A percentile compares a stretch with the other conserved stretches of the same genome.
Conservation (phyloP, 2,113 vertebrate species). For the Atractosteus spatula region DNA sequence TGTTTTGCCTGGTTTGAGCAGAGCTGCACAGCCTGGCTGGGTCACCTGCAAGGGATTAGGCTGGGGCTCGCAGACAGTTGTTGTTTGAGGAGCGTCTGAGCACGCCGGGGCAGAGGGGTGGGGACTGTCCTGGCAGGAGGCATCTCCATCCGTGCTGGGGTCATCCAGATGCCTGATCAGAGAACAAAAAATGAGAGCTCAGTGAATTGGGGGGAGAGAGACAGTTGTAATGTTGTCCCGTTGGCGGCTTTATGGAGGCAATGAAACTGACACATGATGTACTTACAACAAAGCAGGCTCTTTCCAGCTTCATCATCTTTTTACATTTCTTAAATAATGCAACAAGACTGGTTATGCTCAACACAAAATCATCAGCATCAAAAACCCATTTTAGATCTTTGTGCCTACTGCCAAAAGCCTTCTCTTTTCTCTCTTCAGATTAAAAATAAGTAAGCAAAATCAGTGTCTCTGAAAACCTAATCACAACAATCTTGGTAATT, state of each 20-base stretch:
- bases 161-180: slow-evolving; percentile 38
- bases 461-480: too few relatives aligned
- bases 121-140: slow-evolving; percentile 35
- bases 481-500: slow-evolving; percentile 28
- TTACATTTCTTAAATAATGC: too few relatives aligned
- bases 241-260: slow-evolving; percentile 10
- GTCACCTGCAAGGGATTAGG: slow-evolving; percentile 75
- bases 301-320: too few relatives aligned
- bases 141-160: slow-evolving; percentile 47
- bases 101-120: slow-evolving; percentile 30
- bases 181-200: slow-evolving; percentile 4
- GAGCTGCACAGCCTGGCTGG: slow-evolving; percentile 50
- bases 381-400: too few relatives aligned
- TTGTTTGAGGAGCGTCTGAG: slow-evolving; percentile 70
- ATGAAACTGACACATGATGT: neutral
- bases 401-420: too few relatives aligned
- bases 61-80: slow-evolving; percentile 56
- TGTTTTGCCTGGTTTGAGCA: slow-evolving; percentile 37
- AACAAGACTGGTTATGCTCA: too few relatives aligned
- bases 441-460: too few relatives aligned
- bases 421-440: too few relatives aligned
- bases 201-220: slow-evolving; percentile 3
- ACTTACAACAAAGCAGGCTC: too few relatives aligned
- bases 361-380: too few relatives aligned
- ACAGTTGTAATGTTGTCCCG: slow-evolving; percentile 10